A percentile compares a stretch with the other conserved stretches of the same genome.
phyloP scores from a whole-genome alignment of 2,113 vertebrate genomes.

The Saccopteryx leptura region DNA sequence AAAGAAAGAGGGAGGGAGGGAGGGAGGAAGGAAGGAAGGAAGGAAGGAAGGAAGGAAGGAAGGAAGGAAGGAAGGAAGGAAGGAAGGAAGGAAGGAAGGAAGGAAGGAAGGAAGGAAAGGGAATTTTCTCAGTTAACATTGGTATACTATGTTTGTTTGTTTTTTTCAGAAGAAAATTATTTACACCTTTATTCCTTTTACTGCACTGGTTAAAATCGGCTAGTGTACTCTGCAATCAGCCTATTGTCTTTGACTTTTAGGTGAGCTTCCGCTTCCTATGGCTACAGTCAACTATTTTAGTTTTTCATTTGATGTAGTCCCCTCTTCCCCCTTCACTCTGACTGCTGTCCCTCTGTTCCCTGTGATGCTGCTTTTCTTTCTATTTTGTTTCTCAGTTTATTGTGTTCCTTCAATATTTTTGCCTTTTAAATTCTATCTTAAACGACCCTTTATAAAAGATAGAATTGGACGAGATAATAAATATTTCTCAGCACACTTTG shows the following conservation, averaged over 20 bases:
- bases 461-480: not conserved
- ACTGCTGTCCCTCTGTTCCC: too few species aligned
- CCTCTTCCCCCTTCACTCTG: too few species aligned
- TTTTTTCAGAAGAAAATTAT: not conserved
- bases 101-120: not conserved
- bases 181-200: not conserved
- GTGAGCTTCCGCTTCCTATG: not conserved
- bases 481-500: not conserved
- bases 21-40: too few species aligned
- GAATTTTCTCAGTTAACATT: not conserved
- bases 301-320: not conserved
- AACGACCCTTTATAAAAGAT: not conserved
- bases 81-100: not conserved
- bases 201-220: not conserved
- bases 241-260: not conserved
- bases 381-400: too few species aligned
- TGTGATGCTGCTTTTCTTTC: too few species aligned
- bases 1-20: not conserved
- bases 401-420: not conserved
- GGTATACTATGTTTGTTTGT: not conserved
- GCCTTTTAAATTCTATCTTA: not conserved
- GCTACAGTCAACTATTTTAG: not conserved
- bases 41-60: too few species aligned
- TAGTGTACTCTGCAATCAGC: not conserved
- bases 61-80: too few species aligned